Conservation (phyloP, 2,888 invertebrate species). For the Tribolium freemani region DNA sequence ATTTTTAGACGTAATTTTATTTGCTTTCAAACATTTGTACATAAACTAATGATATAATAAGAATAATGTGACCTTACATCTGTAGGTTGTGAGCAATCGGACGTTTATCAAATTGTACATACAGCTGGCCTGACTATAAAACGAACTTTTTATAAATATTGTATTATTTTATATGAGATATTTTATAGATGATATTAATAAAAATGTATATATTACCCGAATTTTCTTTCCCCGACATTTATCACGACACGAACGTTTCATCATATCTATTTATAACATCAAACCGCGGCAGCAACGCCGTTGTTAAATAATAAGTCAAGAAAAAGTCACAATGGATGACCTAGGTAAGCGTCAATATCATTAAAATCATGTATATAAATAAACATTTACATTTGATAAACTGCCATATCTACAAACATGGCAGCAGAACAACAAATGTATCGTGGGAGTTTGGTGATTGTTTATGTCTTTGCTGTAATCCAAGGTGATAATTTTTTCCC, state of each 20-base stretch:
- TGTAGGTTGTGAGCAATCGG: conserved; percentile 56
- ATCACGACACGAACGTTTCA: background rate
- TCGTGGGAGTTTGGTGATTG: background rate
- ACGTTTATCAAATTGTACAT: conserved; percentile 49
- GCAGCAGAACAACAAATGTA: background rate
- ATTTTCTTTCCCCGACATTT: background rate
- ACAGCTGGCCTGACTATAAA: conserved; percentile 52
- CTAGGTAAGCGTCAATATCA: background rate
- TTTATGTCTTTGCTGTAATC: background rate
- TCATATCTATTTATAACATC: conserved; percentile 2
- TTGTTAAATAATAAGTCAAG: background rate
- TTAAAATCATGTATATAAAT: background rate
- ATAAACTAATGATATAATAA: conserved; percentile 35
- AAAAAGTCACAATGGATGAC: background rate
- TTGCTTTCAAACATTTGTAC: conserved; percentile 39
- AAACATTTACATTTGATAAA: background rate
- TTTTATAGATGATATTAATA: conserved; percentile 61
- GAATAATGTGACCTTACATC: conserved; percentile 55
- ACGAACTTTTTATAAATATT: conserved; percentile 59
- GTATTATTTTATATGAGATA: conserved; percentile 62
- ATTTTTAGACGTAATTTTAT: conserved; percentile 47
- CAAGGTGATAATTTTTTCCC: background rate
- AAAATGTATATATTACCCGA: conserved; percentile 46
- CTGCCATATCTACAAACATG: background rate
- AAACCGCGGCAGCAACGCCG: background rate